Conservation (phyloP, 2,113 vertebrate species). For the Onychostruthus taczanowskii region DNA sequence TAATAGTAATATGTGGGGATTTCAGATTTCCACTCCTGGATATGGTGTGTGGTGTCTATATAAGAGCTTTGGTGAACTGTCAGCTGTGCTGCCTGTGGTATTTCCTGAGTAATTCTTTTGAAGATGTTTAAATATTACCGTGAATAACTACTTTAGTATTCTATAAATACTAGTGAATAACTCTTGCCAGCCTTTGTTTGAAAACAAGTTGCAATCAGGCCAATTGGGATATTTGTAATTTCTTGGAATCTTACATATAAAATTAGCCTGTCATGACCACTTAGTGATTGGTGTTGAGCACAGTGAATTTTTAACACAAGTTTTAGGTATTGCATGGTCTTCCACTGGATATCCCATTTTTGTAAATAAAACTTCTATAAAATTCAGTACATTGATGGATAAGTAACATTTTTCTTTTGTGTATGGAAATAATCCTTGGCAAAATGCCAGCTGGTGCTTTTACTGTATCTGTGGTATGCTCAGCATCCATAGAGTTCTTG, state of each 20-base stretch:
- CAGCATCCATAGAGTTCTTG: background rate
- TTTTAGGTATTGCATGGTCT: background rate
- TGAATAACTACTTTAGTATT: background rate
- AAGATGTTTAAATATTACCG: background rate
- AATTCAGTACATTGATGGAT: background rate
- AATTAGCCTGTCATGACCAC: background rate
- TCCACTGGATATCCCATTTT: background rate
- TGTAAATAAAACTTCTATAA: background rate
- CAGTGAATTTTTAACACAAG: background rate
- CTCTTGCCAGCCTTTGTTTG: background rate
- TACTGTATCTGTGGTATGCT: background rate
- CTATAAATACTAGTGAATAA: background rate
- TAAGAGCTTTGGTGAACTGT: background rate
- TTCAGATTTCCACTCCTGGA: background rate
- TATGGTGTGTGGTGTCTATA: background rate
- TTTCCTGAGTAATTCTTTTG: background rate
- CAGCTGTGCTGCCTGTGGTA: background rate
- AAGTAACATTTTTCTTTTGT: background rate
- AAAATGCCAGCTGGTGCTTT: background rate
- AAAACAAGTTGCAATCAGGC: background rate
- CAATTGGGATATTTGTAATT: background rate
- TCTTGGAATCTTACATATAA: background rate
- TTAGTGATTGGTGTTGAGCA: background rate
- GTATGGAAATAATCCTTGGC: background rate
- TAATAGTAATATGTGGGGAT: background rate